Evolutionary conservation across 2,113 vertebrate genomes (phyloP), one percentile per base, ranked within the genome.

Genomic region (Antechinus flavipes): DNA sequence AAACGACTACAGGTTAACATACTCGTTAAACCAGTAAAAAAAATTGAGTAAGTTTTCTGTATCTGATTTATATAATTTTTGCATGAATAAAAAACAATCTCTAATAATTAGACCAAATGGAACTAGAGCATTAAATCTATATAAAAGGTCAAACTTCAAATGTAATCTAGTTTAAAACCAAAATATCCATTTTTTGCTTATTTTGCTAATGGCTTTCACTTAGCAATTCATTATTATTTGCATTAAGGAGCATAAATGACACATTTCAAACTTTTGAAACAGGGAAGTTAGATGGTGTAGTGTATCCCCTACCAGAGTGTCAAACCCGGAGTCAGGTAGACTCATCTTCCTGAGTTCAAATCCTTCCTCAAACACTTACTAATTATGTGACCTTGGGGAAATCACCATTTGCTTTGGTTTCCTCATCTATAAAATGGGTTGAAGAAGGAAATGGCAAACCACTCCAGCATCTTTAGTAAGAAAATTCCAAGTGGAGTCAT

Each of bases 1-100:
- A 99, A 99, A 98, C 99, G 99, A 46, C 97, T 99, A 25, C 99
- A 99, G 98, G 92, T 99, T 95, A 99, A 99, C 92, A 98, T 99
- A 96, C 96, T 99, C 97, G 99, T 99, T 84, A 98, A 96, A 30
- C 99, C 99, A 50, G 98, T 99, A 61, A 12, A 27, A 0, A 95
- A 90, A 94, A 99, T 99, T 97, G 98, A 98, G 99, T 99, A 98
- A 98, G 99, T 98, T 54, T 19, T 92, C n/a, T 93, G 49, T 94
- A 1, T 5, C 91, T 91, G 46, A 2, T 96, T 96, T 47, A 50
- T 47, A 50, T 5, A 27, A 52, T 52, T 49, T 50, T 52, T 16
- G 30, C 25, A 50, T 42, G 25, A 27, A 50, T 50, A 8, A 50
- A 42, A 49, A 49, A 12, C 9, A 90, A 42, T 42, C 14, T 42